phyloP scores from a whole-genome alignment of 1,140 invertebrate species.

The Drosophila trapezifrons region DNA sequence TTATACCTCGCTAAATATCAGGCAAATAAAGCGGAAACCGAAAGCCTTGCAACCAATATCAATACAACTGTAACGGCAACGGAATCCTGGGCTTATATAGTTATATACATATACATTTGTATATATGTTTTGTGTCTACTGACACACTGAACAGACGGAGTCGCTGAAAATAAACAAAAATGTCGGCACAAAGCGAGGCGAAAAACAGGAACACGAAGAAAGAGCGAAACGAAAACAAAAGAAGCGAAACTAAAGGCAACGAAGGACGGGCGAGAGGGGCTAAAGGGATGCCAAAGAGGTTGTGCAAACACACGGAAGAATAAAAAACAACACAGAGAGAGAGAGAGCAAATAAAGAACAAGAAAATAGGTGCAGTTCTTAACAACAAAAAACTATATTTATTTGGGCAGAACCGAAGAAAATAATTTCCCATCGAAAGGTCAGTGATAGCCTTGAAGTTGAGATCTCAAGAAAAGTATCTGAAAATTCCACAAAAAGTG shows the following conservation, averaged over 20 bases:
- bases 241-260: conserved; percentile 19
- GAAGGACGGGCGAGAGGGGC: conserved; percentile 2
- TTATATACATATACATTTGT: conserved; percentile 6
- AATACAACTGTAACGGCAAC: conserved; percentile 22
- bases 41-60: conserved; percentile 32
- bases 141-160: conserved; percentile 55
- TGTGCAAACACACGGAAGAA: conserved; percentile 17
- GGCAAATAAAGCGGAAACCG: conserved; percentile 10
- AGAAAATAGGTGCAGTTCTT: background rate
- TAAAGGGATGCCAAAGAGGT: conserved; percentile 7
- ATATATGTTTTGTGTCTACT: conserved; percentile 43
- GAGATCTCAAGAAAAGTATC: background rate
- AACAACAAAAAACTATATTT: conserved; percentile 11
- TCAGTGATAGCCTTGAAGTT: conserved; percentile 1
- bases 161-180: conserved; percentile 47
- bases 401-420: conserved; percentile 3
- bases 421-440: conserved; percentile 4
- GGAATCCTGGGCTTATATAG: conserved; percentile 19
- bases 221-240: conserved; percentile 18
- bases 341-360: background rate
- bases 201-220: conserved; percentile 17
- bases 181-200: conserved; percentile 52
- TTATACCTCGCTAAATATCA: conserved; percentile 18
- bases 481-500: background rate
- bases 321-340: conserved; percentile 2